phyloP scores from a whole-genome alignment of 2,797 vertebrate species.

The Ciconia nigra region DNA sequence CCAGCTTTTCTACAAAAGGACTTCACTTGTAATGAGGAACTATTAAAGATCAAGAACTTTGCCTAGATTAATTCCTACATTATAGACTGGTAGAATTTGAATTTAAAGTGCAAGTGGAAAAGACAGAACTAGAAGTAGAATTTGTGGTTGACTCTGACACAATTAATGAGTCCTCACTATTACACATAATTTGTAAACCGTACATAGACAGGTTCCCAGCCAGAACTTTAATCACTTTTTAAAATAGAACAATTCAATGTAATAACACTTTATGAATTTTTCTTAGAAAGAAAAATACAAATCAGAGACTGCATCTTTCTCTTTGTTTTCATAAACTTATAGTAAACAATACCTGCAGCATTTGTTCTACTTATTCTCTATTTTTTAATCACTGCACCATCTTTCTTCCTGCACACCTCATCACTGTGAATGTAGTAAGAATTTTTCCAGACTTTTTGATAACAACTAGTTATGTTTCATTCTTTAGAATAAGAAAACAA shows the following conservation, averaged over 20 bases:
- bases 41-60: neutral
- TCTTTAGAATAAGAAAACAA: neutral
- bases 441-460: neutral
- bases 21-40: neutral
- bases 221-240: neutral
- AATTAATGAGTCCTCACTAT: neutral
- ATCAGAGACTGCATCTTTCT: neutral
- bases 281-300: neutral
- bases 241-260: neutral
- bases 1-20: neutral
- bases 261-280: neutral
- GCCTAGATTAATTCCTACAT: neutral
- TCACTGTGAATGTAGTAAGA: neutral
- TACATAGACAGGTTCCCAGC: rapidly evolving
- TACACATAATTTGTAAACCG: rapidly evolving
- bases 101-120: neutral
- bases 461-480: neutral
- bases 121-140: neutral
- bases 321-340: neutral
- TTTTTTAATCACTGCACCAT: neutral
- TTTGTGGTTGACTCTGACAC: neutral
- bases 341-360: neutral
- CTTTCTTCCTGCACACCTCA: neutral
- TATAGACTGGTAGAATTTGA: neutral
- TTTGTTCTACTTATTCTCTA: neutral